Percentiles rank a stretch among this genome's conserved stretches.
Evolutionary conservation across 2,888 invertebrate genomes (phyloP).

Genomic region (Eristalis intricaria): DNA sequence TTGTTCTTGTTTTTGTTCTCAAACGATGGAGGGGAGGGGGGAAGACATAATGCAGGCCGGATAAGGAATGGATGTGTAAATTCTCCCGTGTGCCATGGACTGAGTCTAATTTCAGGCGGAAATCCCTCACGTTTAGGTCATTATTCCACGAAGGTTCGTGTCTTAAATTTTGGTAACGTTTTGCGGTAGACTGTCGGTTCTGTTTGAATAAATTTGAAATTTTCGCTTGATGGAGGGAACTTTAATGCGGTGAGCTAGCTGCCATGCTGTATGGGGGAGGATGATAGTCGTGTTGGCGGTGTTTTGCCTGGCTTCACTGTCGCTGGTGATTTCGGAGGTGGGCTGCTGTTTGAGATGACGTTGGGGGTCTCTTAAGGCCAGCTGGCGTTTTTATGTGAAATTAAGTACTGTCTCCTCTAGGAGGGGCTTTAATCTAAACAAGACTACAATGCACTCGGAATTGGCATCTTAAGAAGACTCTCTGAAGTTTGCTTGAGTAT

Average conservation of each 20-base stretch:
- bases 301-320: background rate
- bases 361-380: no score
- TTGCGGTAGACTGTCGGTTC: slow-evolving; percentile 2
- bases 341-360: background rate
- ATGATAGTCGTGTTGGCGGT: background rate
- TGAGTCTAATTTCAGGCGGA: slow-evolving; percentile 19
- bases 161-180: slow-evolving; percentile 34
- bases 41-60: slow-evolving; percentile 4
- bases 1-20: background rate
- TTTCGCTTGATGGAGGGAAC: background rate
- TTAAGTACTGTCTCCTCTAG: no score
- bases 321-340: background rate
- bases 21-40: background rate
- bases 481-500: no score
- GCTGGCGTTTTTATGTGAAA: no score
- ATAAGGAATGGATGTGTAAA: background rate
- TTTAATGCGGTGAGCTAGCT: background rate
- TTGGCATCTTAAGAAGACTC: no score
- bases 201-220: slow-evolving; percentile 27
- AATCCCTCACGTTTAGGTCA: slow-evolving; percentile 39
- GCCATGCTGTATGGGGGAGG: background rate
- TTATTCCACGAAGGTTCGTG: slow-evolving; percentile 36
- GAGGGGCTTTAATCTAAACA: no score
- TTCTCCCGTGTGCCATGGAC: slow-evolving; percentile 1
- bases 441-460: no score